Evolutionary conservation across 2,888 invertebrate genomes (phyloP).

Genomic region (Notodonta ziczac): DNA sequence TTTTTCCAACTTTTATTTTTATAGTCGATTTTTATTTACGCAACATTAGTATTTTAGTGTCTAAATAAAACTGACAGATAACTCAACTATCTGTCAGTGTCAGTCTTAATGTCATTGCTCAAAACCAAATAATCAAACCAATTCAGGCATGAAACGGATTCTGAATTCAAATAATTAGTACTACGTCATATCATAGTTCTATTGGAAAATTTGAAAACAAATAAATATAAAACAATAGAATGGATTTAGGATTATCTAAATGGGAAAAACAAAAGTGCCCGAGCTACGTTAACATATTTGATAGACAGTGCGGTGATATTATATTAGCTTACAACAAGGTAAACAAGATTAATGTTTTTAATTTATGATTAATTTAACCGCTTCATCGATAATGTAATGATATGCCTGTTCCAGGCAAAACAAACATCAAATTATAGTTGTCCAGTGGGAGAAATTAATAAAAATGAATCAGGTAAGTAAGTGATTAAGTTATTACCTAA

Average conservation of each 20-base stretch:
- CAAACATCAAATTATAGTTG: constrained; percentile 33
- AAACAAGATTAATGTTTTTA: constrained; percentile 13
- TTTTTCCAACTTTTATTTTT: too few species aligned
- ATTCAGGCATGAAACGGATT: constrained; percentile 16
- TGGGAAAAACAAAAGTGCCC: constrained; percentile 64
- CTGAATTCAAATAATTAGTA: not conserved
- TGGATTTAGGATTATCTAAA: constrained; percentile 64
- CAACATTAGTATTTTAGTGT: too few species aligned
- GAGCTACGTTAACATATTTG: constrained; percentile 72
- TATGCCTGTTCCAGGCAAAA: constrained; percentile 52
- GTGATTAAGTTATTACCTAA: not conserved
- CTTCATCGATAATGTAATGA: not conserved
- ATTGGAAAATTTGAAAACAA: not conserved
- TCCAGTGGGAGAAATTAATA: constrained; percentile 35
- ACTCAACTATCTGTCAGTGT: too few species aligned
- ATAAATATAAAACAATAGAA: constrained; percentile 18
- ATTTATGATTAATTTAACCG: not conserved
- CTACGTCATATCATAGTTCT: not conserved
- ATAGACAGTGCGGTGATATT: constrained; percentile 60
- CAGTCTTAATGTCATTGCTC: too few species aligned
- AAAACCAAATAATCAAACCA: not conserved
- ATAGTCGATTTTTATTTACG: too few species aligned
- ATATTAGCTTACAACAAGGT: constrained; percentile 66
- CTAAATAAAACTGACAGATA: too few species aligned
- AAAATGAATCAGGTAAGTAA: constrained; percentile 52